Conservation (phyloP, 2,888 invertebrate genomes). For the Ametastegia equiseti region DNA sequence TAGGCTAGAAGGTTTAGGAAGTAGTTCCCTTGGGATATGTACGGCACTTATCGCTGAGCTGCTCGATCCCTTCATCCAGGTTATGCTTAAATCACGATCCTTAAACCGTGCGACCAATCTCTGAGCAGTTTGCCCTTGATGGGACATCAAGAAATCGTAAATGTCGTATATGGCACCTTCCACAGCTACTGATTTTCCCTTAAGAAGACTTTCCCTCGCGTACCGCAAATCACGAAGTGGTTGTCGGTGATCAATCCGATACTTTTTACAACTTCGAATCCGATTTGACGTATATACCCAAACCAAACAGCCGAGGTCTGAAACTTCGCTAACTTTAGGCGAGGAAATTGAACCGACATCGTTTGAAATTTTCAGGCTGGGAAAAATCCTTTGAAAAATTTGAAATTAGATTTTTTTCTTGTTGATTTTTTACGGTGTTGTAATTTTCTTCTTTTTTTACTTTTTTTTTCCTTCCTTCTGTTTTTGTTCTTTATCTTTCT, state of each 20-base stretch:
- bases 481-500: no score
- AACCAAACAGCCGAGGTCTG: neutral
- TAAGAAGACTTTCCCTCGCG: neutral
- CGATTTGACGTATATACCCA: neutral
- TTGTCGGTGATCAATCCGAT: neutral
- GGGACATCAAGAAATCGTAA: slow-evolving; percentile 30
- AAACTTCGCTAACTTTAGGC: neutral
- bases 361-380: neutral
- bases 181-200: no score
- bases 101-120: slow-evolving; percentile 35
- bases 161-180: slow-evolving; percentile 6
- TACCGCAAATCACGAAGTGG: neutral
- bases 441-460: neutral
- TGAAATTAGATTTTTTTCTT: neutral
- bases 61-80: slow-evolving; percentile 37
- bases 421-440: neutral
- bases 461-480: no score
- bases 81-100: slow-evolving; percentile 41
- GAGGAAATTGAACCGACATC: neutral
- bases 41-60: slow-evolving; percentile 35
- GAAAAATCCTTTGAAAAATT: neutral
- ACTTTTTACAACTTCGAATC: neutral
- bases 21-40: slow-evolving; percentile 33
- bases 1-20: slow-evolving; percentile 19
- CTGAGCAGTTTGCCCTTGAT: slow-evolving; percentile 25